A percentile compares a stretch with the other conserved stretches of the same genome.
These are phyloP conservation scores for Ericerus pela DNA, from an alignment of 1,140 invertebrate species.

Conservation along the genomic window DNA sequence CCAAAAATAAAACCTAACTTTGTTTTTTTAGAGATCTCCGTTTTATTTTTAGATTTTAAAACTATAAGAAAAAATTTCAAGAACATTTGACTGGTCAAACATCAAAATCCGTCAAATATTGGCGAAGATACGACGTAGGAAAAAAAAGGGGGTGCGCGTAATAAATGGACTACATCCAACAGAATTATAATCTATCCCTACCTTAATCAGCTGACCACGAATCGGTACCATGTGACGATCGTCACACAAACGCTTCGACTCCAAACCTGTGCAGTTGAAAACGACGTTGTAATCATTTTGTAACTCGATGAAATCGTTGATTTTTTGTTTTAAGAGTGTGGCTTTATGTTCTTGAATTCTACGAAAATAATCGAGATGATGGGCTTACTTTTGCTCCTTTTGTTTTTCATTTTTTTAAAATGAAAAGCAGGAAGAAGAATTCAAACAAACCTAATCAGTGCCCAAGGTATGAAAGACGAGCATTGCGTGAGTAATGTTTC, in stretches of 20 bases:
- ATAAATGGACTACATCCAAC: not conserved
- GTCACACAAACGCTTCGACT: constrained; percentile 55
- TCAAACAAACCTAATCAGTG: constrained; percentile 39
- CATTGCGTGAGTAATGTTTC: constrained; percentile 61
- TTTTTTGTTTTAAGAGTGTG: constrained; percentile 16
- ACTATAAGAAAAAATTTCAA: no score
- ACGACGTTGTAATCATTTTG: constrained; percentile 52
- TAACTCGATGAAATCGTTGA: constrained; percentile 20
- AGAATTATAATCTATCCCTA: constrained; percentile 26
- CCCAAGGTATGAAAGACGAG: constrained; percentile 57
- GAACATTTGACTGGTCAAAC: no score
- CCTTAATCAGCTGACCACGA: constrained; percentile 77
- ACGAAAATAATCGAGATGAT: constrained; percentile 13
- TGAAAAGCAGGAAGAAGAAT: not conserved
- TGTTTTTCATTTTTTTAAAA: not conserved
- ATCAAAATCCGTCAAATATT: no score
- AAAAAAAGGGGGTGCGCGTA: no score
- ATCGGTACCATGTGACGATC: constrained; percentile 66
- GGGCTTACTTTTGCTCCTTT: not conserved
- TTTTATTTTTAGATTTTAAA: no score
- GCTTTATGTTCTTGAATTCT: constrained; percentile 20
- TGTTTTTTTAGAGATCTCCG: no score
- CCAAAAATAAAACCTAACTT: no score
- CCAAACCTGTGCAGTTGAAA: constrained; percentile 79
- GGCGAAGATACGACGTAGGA: not conserved